phyloP scores from a whole-genome alignment of 2,797 vertebrate genomes.

The Tapirus indicus region DNA sequence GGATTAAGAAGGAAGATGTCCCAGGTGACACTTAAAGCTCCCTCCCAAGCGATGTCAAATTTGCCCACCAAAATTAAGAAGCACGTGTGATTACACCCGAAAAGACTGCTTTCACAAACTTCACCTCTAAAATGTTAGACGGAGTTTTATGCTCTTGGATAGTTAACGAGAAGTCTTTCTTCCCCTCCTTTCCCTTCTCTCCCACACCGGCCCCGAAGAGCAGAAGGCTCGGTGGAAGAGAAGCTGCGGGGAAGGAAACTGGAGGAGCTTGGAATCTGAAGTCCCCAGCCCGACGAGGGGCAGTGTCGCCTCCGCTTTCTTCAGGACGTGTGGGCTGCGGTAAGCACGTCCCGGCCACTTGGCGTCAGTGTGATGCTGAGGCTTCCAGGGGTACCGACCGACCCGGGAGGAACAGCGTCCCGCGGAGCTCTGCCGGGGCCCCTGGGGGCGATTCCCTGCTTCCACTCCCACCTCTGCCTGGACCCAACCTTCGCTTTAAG shows the following conservation, averaged over 20 bases:
- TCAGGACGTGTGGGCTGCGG: fast-evolving
- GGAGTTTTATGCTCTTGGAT: not conserved
- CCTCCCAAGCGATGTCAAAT: not conserved
- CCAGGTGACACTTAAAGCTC: not conserved
- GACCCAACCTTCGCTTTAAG: not conserved
- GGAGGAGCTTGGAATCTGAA: not conserved
- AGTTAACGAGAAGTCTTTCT: not conserved
- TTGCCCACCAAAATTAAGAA: not conserved
- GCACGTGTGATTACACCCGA: not conserved
- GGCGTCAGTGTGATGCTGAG: not conserved
- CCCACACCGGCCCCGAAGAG: not conserved
- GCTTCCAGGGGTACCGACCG: not conserved
- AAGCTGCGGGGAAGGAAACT: not conserved
- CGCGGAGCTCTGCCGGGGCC: not conserved
- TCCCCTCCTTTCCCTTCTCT: not conserved
- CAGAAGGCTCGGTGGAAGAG: not conserved
- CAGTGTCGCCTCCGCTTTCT: not conserved
- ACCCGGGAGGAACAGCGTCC: not conserved
- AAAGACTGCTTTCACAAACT: not conserved
- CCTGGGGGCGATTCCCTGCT: not conserved
- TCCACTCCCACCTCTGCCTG: not conserved
- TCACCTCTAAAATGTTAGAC: not conserved
- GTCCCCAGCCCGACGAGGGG: not conserved
- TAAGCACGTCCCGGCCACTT: not conserved
- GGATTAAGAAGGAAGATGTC: slow-evolving; percentile 36